These are phyloP conservation scores for Suillia variegata DNA, from an alignment of 2,888 invertebrate species.

Conservation along the genomic window DNA sequence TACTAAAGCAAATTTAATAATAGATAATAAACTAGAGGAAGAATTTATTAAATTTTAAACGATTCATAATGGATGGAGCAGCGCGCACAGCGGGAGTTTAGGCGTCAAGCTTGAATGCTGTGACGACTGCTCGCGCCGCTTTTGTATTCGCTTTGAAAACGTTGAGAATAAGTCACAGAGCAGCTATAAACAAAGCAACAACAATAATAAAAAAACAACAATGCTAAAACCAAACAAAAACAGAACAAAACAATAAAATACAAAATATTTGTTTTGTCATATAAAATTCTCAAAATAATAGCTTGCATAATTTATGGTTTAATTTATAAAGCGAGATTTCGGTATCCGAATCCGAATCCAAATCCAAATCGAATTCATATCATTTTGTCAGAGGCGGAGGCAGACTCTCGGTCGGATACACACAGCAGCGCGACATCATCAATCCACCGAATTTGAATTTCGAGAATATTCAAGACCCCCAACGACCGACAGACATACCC, in stretches of 20 bases:
- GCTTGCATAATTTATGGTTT: conserved; percentile 50
- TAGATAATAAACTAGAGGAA: background rate
- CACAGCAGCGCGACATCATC: conserved; percentile 30
- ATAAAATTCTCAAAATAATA: conserved; percentile 33
- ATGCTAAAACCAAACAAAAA: no score
- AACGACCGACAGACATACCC: no score
- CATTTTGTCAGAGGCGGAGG: no score
- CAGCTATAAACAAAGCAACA: no score
- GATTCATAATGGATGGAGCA: background rate
- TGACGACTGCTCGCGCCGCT: background rate
- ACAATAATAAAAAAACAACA: no score
- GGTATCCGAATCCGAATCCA: no score
- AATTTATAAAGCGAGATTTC: conserved; percentile 28
- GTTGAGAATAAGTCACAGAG: background rate
- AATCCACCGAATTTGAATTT: conserved; percentile 9
- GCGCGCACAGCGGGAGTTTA: background rate
- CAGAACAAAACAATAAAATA: background rate
- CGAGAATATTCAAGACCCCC: conserved; percentile 21
- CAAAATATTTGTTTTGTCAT: conserved; percentile 35
- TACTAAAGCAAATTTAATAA: no score
- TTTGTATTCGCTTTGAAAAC: background rate
- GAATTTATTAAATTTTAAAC: conserved; percentile 2
- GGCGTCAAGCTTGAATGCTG: background rate
- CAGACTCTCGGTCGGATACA: conserved; percentile 11
- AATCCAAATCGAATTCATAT: no score